Base-by-base conservation (phyloP, 2,113 vertebrate species). In the Tapirus terrestris region DNA sequence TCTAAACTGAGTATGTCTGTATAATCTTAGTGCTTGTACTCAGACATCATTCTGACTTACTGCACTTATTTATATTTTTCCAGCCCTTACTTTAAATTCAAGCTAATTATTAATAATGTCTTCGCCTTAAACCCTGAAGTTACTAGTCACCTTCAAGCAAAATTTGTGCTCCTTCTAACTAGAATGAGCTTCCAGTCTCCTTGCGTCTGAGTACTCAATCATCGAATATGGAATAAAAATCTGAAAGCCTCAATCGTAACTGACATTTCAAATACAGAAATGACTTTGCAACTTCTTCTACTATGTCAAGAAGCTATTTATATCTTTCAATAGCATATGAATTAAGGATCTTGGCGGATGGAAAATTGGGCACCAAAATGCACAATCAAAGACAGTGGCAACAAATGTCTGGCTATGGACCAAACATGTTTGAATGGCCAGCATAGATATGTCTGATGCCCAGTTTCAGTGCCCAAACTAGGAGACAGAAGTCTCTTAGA, bases 291-390 rank as follows among this genome's bases (percentile, higher is more conserved):
- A 72, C 73, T 75, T 89, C 63, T 86, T 60, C 60, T 75, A 73
- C 77, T 68, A 16, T 67, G 93, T 68, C 88, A 95, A 61, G 65
- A 61, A 76, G 39, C 96, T 95, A 95, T 98, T 97, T 81, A 70
- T 85, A 86, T 83, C 77, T 89, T 72, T 90, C 89, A 92, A 11
- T 33, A 82, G 73, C 76, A 36, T 77, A 68, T 73, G 86, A 87
- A 96, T 94, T 89, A 83, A 94, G 75, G n/a, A 83, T 75, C 73
- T 65, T 89, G 86, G 73, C 0, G 0, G 72, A 89, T 21, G 51
- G 51, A 43, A 88, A 97, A 87, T 1, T 45, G 21, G 85, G 51
- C 89, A 92, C 20, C 80, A 65, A 75, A 63, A 81, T 45, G 23
- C 56, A 43, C 48, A 67, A 56, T 92, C 45, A 61, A 51, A 97